Conservation (phyloP, 2,888 invertebrate genomes). For the Tupiocoris notatus region DNA sequence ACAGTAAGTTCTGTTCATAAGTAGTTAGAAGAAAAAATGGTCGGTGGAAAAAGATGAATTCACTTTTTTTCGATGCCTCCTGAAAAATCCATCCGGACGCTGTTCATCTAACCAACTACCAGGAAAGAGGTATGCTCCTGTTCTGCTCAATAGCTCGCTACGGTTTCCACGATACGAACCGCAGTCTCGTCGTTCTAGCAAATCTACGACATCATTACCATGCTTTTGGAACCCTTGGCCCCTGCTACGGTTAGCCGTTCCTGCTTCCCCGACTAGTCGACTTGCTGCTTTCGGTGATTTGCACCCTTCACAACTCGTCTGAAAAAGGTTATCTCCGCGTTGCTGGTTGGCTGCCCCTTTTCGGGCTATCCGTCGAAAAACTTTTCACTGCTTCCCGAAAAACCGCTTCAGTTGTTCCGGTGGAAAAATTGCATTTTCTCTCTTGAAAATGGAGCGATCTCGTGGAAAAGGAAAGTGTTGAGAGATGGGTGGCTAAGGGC, state of each 20-base stretch:
- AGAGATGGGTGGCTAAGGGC: not conserved
- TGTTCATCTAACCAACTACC: too few relatives aligned
- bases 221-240: not conserved
- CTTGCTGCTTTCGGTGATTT: not conserved
- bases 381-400: not conserved
- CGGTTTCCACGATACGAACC: not conserved
- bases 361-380: not conserved
- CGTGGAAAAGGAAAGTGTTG: not conserved
- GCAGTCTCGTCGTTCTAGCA: not conserved
- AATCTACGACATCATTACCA: not conserved
- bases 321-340: not conserved
- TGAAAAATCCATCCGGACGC: too few relatives aligned
- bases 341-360: not conserved
- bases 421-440: not conserved
- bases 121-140: too few relatives aligned
- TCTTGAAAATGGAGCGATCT: not conserved
- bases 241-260: not conserved
- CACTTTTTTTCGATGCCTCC: too few relatives aligned
- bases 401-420: not conserved
- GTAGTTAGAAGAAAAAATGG: too few relatives aligned
- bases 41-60: too few relatives aligned
- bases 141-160: not conserved
- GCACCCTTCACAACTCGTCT: not conserved
- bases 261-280: not conserved
- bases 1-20: too few relatives aligned